Evolutionary conservation across 2,797 vertebrate species (phyloP), one percentile per base, ranked within the genome.

Genomic region (Gobionotothen gibberifrons): DNA sequence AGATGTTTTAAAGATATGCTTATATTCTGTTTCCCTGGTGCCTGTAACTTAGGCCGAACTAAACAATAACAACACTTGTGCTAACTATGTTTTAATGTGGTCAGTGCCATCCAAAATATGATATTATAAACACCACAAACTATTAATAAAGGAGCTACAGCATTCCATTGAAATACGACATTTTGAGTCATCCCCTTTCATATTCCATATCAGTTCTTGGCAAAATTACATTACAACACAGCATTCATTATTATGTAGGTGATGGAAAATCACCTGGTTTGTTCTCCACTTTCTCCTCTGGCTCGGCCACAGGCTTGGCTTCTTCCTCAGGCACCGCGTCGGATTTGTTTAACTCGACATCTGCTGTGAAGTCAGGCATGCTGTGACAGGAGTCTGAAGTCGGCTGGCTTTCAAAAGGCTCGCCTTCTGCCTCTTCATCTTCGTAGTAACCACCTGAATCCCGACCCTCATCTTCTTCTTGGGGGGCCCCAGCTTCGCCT

Each of bases 391-490:
- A 69, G 44, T 90, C 87, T 64, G 85, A 76, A n/a, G 85, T 12
- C 19, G 58, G 65, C 2, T 75, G 84, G 54, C 80, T 85, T 51
- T 88, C 89, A 3, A 70, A 84, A 0, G 85, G 77, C 56, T 90
- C 89, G 1, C 60, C 80, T 9, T 90, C 86, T 9, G 71, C 76
- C 49, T 93, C 89, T 48, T 93, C 90, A 4, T 89, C 90, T 64
- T 94, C 92, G 1, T 84, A 90, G 65, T 90, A 86, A 44, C 85
- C 91, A 9, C 90, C 91, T 1, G 90, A 92, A 81, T 93, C 89
- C 71, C 82, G 67, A 2, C 85, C 91, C 43, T 92, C 93, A 6
- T 92, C 91, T 72, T 91, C 87, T 62, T 93, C 88, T 75, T 83
- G 85, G 2, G 53, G 82, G 9, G 21, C 51, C 1, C 61, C 77